Evolutionary conservation across 1,140 invertebrate genomes (phyloP).

Genomic region (Ruditapes philippinarum): DNA sequence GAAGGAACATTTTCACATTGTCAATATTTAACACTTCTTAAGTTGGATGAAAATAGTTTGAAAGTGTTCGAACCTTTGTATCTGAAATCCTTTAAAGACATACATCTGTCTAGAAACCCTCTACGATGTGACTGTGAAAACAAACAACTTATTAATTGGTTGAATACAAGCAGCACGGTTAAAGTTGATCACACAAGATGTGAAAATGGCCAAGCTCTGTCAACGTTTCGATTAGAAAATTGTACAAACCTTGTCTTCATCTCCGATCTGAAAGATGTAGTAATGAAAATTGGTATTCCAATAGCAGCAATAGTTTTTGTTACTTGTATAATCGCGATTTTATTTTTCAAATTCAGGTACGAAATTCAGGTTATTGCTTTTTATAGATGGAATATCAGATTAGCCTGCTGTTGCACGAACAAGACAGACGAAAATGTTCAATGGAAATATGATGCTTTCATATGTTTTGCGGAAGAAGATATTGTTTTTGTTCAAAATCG

Average conservation of each 20-base stretch:
- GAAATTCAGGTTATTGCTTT: conserved; percentile 50
- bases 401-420: not conserved
- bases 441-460: conserved; percentile 45
- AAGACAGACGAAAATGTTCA: not conserved
- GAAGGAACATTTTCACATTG: not conserved
- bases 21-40: not conserved
- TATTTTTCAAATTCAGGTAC: conserved; percentile 31
- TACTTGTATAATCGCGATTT: not conserved
- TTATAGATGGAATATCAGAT: conserved; percentile 49
- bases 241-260: not conserved
- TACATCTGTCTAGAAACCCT: not conserved
- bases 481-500: not conserved
- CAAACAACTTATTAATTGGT: not conserved
- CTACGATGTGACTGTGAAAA: conserved; percentile 43
- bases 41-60: conserved; percentile 17
- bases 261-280: not conserved
- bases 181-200: not conserved
- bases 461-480: conserved; percentile 49
- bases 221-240: not conserved
- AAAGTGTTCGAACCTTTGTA: not conserved
- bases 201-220: not conserved
- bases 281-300: not conserved
- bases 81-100: not conserved
- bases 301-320: not conserved
- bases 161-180: not conserved